Evolutionary conservation across 2,888 invertebrate species (phyloP), one percentile per base, ranked within the genome.

Genomic region (Ophonus ardosiacus): DNA sequence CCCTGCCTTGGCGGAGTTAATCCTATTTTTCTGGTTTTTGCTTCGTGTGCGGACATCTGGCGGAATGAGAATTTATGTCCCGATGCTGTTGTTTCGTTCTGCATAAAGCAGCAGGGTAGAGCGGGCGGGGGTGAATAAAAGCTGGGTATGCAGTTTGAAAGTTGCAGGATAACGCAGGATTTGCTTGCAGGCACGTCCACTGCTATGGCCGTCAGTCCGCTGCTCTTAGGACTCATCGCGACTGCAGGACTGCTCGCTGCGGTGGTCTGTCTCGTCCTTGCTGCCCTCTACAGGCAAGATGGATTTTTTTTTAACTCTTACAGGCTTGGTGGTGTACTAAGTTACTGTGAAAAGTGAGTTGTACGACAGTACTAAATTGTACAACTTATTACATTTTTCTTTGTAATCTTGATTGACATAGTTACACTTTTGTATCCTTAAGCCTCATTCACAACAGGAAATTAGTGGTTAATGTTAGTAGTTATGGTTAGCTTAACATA

Each of bases 191-290:
- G 95, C 88, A 93, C 94, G 88, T 93, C 93, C 17, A 92, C 92
- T 40, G 93, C 93, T 85, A 93, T 93, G 87, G 94, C 95, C 13
- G 93, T 96, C 89, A 96, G 95, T 87, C 96, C 96, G 13, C 93
- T 97, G 82, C 92, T 97, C 85, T 94, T 96, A 7, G 96, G 96
- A 0, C 93, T 97, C 87, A 94, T 96, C 84, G 95, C 96, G 7
- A 95, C 95, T 90, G 96, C 96, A 18, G 96, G 95, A 2, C 92
- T 96, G 78, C 92, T 97, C 81, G 95, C 96, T 56, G 94, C 96
- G 6, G 94, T 96, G 3, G 96, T 96, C 10, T 96, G 96, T 89
- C 95, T 96, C 13, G 95, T 96, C 51, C 91, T 96, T 81, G 96
- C 95, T 0, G 95, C 96, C 24, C 91, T 97, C 87, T 96, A 96